These are phyloP conservation scores for Argyresthia albistria DNA, from an alignment of 2,888 invertebrate species.

Conservation along the genomic window DNA sequence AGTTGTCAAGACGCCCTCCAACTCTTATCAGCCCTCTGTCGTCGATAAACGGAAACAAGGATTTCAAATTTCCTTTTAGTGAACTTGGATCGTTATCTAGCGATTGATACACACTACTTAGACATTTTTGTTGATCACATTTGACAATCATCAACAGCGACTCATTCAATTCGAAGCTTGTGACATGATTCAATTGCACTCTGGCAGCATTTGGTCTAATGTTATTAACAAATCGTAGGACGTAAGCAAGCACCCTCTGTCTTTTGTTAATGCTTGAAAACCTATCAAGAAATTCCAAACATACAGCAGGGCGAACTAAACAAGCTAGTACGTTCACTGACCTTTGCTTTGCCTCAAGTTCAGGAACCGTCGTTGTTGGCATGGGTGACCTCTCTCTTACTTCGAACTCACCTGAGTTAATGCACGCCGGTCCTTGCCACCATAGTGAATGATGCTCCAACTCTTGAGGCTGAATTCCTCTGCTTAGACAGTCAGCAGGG, in stretches of 20 bases:
- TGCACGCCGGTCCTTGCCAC: slow-evolving; percentile 6
- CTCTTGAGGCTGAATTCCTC: slow-evolving; percentile 9
- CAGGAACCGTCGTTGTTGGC: too few relatives aligned
- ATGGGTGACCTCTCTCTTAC: too few relatives aligned
- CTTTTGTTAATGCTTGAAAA: neutral
- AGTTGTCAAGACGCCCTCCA: neutral
- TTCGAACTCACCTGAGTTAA: too few relatives aligned
- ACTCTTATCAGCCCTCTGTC: neutral
- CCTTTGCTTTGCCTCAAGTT: neutral
- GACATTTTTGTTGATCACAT: neutral
- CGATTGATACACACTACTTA: neutral
- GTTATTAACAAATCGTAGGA: neutral
- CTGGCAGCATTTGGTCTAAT: neutral
- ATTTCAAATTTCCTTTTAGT: neutral
- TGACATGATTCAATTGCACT: neutral
- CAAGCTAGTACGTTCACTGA: neutral
- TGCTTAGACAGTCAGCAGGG: slow-evolving; percentile 8
- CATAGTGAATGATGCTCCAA: slow-evolving; percentile 6
- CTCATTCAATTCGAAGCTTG: neutral
- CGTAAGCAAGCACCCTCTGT: neutral
- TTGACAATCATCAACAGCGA: neutral
- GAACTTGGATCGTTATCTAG: neutral
- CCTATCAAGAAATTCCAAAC: neutral
- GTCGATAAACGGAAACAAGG: neutral
- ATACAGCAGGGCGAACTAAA: neutral